Evolutionary conservation across 2,113 vertebrate species (phyloP).

Genomic region (Galbula dea): DNA sequence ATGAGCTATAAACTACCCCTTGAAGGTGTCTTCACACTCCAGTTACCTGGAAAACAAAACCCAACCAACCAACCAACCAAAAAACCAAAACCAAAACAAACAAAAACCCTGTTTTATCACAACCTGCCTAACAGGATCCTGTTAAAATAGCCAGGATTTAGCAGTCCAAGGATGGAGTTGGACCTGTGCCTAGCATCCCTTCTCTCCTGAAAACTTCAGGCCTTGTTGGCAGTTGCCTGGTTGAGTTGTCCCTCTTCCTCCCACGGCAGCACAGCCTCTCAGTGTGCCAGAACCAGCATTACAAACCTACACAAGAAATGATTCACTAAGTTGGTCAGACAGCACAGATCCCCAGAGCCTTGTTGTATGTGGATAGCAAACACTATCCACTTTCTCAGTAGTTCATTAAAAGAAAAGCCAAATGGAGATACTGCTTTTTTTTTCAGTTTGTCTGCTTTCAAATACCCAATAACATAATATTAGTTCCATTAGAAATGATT

Average conservation of each 20-base stretch:
- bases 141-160: not conserved
- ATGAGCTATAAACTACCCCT: not conserved
- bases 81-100: too few relatives aligned
- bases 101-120: not conserved
- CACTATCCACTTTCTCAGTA: not conserved
- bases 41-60: not conserved
- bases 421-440: not conserved
- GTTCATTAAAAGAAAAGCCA: not conserved
- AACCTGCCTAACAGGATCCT: not conserved
- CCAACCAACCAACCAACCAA: too few relatives aligned
- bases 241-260: not conserved
- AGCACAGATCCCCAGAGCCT: not conserved
- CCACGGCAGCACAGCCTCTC: not conserved
- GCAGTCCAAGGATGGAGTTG: not conserved
- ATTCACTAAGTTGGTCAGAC: not conserved
- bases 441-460: not conserved
- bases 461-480: not conserved
- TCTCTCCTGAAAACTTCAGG: not conserved
- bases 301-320: not conserved
- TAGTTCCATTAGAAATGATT: not conserved
- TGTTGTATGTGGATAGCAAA: not conserved
- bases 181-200: not conserved
- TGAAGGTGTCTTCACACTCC: not conserved
- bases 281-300: not conserved
- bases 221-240: not conserved